Evolutionary conservation across 2,888 invertebrate genomes (phyloP).

Genomic region (Cosmopolites sordidus): DNA sequence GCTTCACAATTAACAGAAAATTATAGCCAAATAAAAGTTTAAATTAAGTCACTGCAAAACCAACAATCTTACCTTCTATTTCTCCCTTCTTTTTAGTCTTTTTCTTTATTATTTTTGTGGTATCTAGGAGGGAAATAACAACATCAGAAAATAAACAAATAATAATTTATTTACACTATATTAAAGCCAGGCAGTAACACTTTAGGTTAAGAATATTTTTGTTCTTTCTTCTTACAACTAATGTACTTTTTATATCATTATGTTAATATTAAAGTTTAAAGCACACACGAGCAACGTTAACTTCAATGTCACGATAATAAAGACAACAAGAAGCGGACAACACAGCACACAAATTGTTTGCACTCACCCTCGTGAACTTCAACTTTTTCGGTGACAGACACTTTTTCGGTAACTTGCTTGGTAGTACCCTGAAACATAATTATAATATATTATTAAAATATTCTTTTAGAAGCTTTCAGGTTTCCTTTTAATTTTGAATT

Average conservation of each 20-base stretch:
- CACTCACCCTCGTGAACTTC: constrained; percentile 51
- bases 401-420: constrained; percentile 48
- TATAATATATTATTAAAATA: no score
- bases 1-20: no score
- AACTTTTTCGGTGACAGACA: constrained; percentile 48
- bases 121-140: constrained; percentile 33
- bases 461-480: no score
- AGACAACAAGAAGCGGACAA: constrained; percentile 2
- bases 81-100: constrained; percentile 40
- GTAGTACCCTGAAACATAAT: constrained; percentile 42
- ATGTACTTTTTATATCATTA: no score
- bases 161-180: constrained; percentile 3
- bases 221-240: no score
- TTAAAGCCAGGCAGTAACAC: background rate
- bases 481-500: no score
- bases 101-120: constrained; percentile 40
- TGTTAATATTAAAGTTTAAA: no score
- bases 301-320: no score
- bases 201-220: no score
- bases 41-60: constrained; percentile 5
- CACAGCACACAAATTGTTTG: constrained; percentile 13
- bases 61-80: constrained; percentile 39
- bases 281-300: no score
- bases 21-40: background rate
- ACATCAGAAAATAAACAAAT: constrained; percentile 5